Conservation (phyloP, 2,797 vertebrate species). For the Phrynocephalus vlangalii region DNA sequence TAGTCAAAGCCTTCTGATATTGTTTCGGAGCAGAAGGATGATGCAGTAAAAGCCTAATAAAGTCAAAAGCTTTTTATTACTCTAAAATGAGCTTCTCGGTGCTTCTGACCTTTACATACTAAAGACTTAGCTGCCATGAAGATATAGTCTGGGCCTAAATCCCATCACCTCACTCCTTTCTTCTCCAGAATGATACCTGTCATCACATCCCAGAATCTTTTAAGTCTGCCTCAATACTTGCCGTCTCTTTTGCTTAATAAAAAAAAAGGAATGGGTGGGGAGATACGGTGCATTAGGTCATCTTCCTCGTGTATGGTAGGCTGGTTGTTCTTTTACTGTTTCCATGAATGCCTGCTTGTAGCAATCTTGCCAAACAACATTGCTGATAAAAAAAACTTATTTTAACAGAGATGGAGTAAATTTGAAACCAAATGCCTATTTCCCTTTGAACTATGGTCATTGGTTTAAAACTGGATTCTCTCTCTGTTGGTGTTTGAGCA, state of each 20-base stretch:
- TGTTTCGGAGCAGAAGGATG: slow-evolving; percentile 24
- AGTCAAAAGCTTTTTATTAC: slow-evolving; percentile 45
- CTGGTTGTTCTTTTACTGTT: background rate
- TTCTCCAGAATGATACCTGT: slow-evolving; percentile 65
- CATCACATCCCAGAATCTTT: slow-evolving; percentile 66
- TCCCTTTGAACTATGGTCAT: background rate
- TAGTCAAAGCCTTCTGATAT: rapidly evolving
- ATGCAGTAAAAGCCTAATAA: slow-evolving; percentile 35
- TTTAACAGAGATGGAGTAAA: slow-evolving; percentile 21
- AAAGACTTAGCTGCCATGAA: slow-evolving; percentile 50
- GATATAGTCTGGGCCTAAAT: slow-evolving; percentile 70
- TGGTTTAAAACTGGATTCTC: background rate
- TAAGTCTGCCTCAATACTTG: slow-evolving; percentile 60
- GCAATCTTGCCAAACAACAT: background rate
- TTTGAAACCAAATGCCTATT: no score
- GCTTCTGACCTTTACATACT: slow-evolving; percentile 49
- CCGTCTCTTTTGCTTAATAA: slow-evolving; percentile 49
- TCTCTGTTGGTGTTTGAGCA: background rate
- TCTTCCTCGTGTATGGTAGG: slow-evolving; percentile 48
- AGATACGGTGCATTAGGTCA: slow-evolving; percentile 21
- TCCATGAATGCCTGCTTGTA: slow-evolving; percentile 13
- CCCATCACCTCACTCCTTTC: slow-evolving; percentile 57
- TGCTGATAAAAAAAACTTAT: slow-evolving; percentile 34
- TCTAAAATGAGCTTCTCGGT: slow-evolving; percentile 50
- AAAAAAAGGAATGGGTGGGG: slow-evolving; percentile 19